Base-by-base conservation (phyloP, 2,113 vertebrate genomes). In the Hypocryptadius cinnamomeus region DNA sequence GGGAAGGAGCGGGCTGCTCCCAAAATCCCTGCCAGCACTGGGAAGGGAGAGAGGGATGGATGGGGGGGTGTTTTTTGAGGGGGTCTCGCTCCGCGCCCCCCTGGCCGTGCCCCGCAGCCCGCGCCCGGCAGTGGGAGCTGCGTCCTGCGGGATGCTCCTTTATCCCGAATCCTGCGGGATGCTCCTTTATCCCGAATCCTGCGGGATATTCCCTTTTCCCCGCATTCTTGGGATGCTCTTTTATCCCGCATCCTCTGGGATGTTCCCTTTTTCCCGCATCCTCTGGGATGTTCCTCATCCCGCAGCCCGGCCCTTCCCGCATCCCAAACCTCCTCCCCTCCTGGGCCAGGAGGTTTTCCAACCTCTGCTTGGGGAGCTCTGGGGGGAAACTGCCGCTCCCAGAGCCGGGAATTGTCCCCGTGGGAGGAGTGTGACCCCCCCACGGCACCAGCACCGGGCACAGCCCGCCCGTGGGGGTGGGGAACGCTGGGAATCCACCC, bases 311-410 rank as follows among this genome's bases (percentile, higher is more conserved):
- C 18, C 10, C 31, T 71, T n/a, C 42, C 81, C 56, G 21, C 9
- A 2, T 10, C 63, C 56, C 37, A 0, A 3, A 0, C 2, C 22
- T 6, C 11, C 39, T 44, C 40, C 22, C 16, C 17, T 6, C 33
- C 79, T 1, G 0, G 10, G 37, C 2, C 8, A 1, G 13, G 71
- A 78, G 22, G 7, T 79, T 47, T 21, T 51, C 65, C 42, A 54
- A 33, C 16, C 25, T 50, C 53, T 50, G 18, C 64, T 35, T 8
- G 28, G 65, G 44, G 6, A 72, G 12, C n/a, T n/a, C n/a, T 3
- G 21, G 28, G 27, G 63, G 39, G 23, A 31, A 11, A 3, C 0
- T 8, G 10, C 8, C 6, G 0, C 3, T 2, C 22, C 4, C n/a
- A 4, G 31, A 30, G 50, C 8, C 24, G 23, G 40, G 33, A 53